Conservation (phyloP, 2,888 invertebrate genomes). For the Microctonus brassicae region DNA sequence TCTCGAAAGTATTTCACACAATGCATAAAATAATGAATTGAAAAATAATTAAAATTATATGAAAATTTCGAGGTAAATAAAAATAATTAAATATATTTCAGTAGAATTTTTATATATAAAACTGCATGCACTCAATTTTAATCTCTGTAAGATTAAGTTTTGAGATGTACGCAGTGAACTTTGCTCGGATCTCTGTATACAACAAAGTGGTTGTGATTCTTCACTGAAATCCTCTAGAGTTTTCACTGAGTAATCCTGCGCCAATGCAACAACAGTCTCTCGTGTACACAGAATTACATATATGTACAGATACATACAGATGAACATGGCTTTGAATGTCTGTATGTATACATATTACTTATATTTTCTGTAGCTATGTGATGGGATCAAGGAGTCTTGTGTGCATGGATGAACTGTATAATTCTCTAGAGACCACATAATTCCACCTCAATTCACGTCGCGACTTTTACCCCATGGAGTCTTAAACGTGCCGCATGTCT, state of each 20-base stretch:
- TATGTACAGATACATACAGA: not conserved
- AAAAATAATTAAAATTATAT: not conserved
- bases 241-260: constrained; percentile 12
- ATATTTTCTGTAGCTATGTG: not conserved
- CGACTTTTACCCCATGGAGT: not conserved
- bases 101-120: too few relatives aligned
- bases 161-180: not conserved
- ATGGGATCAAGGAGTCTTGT: not conserved
- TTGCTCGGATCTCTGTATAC: not conserved
- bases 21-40: not conserved
- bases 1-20: not conserved
- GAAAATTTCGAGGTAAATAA: not conserved
- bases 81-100: not conserved
- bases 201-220: constrained; percentile 12
- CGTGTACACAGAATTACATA: not conserved
- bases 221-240: constrained; percentile 14
- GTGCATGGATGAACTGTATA: not conserved
- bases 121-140: not conserved
- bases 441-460: constrained; percentile 5
- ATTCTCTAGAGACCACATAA: constrained; percentile 7
- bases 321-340: too few relatives aligned
- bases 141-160: not conserved
- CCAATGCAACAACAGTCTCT: constrained; percentile 14
- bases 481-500: not conserved
- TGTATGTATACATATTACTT: not conserved